Base-by-base conservation (phyloP, 2,888 invertebrate species). In the Onchidella celtica region DNA sequence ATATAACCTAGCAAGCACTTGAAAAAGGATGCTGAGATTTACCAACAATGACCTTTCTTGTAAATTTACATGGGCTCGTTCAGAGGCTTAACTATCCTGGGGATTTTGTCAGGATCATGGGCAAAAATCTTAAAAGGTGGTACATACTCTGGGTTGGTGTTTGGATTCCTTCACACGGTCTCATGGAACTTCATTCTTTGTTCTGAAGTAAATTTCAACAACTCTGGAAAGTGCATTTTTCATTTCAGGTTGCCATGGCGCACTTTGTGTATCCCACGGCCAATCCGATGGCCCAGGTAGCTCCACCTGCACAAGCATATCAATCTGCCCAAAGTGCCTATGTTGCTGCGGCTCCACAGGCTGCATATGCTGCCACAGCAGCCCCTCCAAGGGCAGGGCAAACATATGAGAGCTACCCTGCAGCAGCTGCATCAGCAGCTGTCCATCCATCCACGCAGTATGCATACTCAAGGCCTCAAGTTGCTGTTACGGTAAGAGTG, bases 241-340 rank as follows among this genome's bases (percentile, higher is more conserved):
- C 29, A 47, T 69, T 69, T 21, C 69, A 69, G 69, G 27, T 27
- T 29, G 24, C 6, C 17, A 91, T 91, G 91, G 91, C 91, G 70
- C 91, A 91, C 81, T 91, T 90, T 87, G 90, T 91, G 69, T 91
- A 90, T 79, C 91, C 91, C 38, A 76, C 84, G 29, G 84, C 84
- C 17, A 80, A 80, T 34, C 68, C 80, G 24, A 75, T 80, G 74
- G 89, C 89, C 21, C 89, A 89, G 85, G 83, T 85, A 81, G 88
- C 89, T 11, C 90, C 89, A 83, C 88, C 91, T 55, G 96, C 96
- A 86, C 96, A 97, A 75, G 96, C 97, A 38, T 97, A 97, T 94
- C 96, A 96, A 88, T 95, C 97, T 38, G 96, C 96, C 34, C 97
- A 97, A 93, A 95, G 97, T 76, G 96, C 97, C 86, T 97, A 97